Evolutionary conservation across 2,888 invertebrate genomes (phyloP), one percentile per base, ranked within the genome.

Genomic region (Imbricaverruca yamaguchii): DNA sequence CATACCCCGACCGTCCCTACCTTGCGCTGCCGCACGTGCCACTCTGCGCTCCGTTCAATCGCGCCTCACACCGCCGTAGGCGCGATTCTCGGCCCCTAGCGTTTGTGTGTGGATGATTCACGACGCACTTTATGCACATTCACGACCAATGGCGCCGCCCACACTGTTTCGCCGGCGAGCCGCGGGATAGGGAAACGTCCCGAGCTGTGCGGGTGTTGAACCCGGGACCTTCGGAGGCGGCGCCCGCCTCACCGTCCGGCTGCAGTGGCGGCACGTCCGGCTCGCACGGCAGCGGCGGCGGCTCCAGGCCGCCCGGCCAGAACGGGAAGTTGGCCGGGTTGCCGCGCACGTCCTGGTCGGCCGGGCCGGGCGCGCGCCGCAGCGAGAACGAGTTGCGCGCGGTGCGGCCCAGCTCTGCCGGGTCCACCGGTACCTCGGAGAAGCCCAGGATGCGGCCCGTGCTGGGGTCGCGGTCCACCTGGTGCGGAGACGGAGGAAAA

Each of bases 271-370:
- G 39, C 25, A 21, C 9, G 12, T 74, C 15, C 80, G 82, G 56
- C 69, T 81, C 0, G 90, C 89, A 80, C 90, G 89, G 59, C 83
- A 21, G 82, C 89, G 87, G 53, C 89, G 88, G 74, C 53, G 74
- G 25, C 67, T 67, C 67, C 67, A 86, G 94, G 4, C 94, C 93
- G 80, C 94, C 96, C 0, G 96, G 96, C 90, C 94, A 91, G 87
- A 97, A 97, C 0, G 95, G 95, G 86, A 91, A 92, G 86, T 94
- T 94, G 82, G 92, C 92, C 0, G 92, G 91, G 81, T 91, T 92
- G 23, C 96, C 96, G 85, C 92, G 89, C 0, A 93, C 90, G 80
- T 92, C 90, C 85, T 93, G 91, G 74, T 89, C 89, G 7, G 92
- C 90, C 13, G 93, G 91, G 69, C 92, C 90, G 21, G 85, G 84